Evolutionary conservation across 2,888 invertebrate genomes (phyloP), one percentile per base, ranked within the genome.

Genomic region (Teleiodes luculella): DNA sequence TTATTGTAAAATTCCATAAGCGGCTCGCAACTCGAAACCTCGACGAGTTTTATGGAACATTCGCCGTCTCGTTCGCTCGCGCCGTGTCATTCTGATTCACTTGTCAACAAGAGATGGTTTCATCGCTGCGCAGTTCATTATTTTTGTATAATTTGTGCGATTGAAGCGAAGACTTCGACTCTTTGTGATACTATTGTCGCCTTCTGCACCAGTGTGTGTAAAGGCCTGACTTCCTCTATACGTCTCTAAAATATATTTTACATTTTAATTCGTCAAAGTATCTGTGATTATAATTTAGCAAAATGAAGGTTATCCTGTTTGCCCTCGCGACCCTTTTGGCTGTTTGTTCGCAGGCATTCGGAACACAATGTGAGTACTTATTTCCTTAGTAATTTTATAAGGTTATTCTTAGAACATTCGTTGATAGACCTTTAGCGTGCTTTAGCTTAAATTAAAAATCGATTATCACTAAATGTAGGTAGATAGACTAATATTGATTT

Each of bases 161-260:
- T 74, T 67, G 66, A 66, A 65, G 66, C 66, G 70, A 70, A 72
- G 74, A 74, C 71, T 69, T 64, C 62, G 77, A 74, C 72, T 60
- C 65, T 6, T 3, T 41, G 8, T 43, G 20, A 71, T 77, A 46
- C 20, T 28, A 45, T 16, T 78, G 75, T 92, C 90, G 93, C 95
- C 95, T 96, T 96, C 95, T 96, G 91, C 94, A 91, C 95, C 95
- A 96, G 95, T 95, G 95, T 90, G 95, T 95, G 94, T 95, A 96
- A 96, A 95, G 95, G 95, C 92, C 80, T 86, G 90, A 80, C 83
- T 83, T 76, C 67, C 66, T 41, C 56, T 59, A 56, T 62, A 46
- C 28, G 20, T 53, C 3, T 46, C 24, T 47, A 28, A 59, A 55
- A 51, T 53, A 57, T 58, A 54, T 54, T 59, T 59, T 58, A 55